A percentile compares a stretch with the other conserved stretches of the same genome.
These are phyloP conservation scores for Drosophila ironensis DNA, from an alignment of 1,140 invertebrate species.

Conservation along the genomic window DNA sequence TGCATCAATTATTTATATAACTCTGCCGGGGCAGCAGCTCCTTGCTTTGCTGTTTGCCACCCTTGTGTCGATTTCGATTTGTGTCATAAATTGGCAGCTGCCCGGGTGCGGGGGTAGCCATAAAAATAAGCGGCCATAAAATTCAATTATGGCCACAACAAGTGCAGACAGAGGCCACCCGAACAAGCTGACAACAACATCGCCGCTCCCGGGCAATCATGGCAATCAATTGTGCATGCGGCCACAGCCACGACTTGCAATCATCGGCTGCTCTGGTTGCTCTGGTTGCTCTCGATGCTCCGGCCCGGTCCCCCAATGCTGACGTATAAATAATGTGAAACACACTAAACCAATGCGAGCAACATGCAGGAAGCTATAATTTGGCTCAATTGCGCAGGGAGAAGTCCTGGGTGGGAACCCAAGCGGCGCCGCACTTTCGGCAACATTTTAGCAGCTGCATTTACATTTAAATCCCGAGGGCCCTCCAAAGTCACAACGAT, in stretches of 20 bases:
- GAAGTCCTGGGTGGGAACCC: not conserved
- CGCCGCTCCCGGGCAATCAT: conserved; percentile 51
- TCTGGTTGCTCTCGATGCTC: not conserved
- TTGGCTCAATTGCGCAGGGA: conserved; percentile 34
- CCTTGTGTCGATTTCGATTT: conserved; percentile 53
- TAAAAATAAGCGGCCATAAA: conserved; percentile 79
- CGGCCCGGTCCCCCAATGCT: conserved; percentile 26
- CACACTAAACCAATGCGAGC: not conserved
- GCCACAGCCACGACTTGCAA: conserved; percentile 21
- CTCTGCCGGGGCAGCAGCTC: not conserved
- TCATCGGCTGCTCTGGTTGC: not conserved
- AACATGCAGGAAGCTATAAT: conserved; percentile 45
- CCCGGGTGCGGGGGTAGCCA: conserved; percentile 36
- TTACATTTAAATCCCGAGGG: conserved; percentile 6
- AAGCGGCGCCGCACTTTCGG: conserved; percentile 40
- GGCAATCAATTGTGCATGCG: conserved; percentile 76
- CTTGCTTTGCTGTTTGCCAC: not conserved
- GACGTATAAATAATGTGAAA: conserved; percentile 23
- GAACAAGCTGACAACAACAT: not conserved
- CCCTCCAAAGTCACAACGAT: conserved; percentile 7
- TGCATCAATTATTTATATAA: conserved; percentile 69
- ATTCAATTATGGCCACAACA: conserved; percentile 78
- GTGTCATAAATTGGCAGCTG: conserved; percentile 73
- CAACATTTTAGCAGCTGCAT: conserved; percentile 47
- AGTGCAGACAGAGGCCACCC: conserved; percentile 52